Base-by-base conservation (phyloP, 2,113 vertebrate species). In the Cebidichthys violaceus region DNA sequence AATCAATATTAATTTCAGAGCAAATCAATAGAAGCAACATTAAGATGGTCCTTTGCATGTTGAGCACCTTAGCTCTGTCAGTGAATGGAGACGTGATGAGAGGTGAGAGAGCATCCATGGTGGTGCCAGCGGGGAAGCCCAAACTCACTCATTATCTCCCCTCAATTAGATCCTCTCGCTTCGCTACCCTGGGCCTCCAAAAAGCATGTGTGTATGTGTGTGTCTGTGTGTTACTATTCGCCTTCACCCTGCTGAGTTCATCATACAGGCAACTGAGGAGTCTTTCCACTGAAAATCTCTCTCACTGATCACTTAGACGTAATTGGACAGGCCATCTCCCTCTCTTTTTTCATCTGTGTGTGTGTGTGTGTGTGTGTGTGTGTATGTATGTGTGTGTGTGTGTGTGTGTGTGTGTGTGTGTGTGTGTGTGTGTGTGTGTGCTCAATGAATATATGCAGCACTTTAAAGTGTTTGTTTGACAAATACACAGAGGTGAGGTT, bases 121-220 rank as follows among this genome's bases (percentile, higher is more conserved):
- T 70, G 80, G 84, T 86, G 90, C 92, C 92, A 91, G 94, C 91
- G 78, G 94, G 92, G 90, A 93, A 84, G 91, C 92, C 91, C 82
- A 86, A 86, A 93, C 90, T 89, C 83, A 91, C 91, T 93, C 93
- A 94, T 95, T 94, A 94, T 92, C 91, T 87, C 87, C 89, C 92
- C 90, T 94, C 92, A 95, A 93, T 94, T 94, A 94, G 94, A 93
- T 86, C 89, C 86, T 86, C 89, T 94, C 81, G 69, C 90, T 85
- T 81, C 57, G 70, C 87, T 85, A 93, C 91, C 81, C 82, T 78
- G 81, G 82, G 85, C 86, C 82, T 70, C 72, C 86, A 82, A 71
- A 75, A 71, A 79, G 50, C 22, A 3, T 78, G 79, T 55, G 75
- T 41, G 66, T 78, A 17, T 69, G 75, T 59, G 20, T 64, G 24